Evolutionary conservation across 2,113 vertebrate genomes (phyloP).

Genomic region (Corvus moneduloides): DNA sequence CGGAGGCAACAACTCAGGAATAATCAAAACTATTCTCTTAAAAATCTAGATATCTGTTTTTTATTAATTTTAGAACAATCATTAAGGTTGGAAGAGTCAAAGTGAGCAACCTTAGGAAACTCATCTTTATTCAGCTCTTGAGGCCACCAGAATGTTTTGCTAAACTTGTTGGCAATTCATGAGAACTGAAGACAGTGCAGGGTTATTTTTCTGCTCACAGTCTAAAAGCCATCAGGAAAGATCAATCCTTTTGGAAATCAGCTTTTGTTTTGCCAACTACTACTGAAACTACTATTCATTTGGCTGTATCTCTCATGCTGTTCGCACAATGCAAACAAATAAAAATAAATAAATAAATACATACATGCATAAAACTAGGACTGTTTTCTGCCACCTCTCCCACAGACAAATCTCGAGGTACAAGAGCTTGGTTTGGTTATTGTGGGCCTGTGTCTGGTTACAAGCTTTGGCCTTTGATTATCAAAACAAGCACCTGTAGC

Average conservation of each 20-base stretch:
- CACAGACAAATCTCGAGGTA: background rate
- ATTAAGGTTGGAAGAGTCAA: background rate
- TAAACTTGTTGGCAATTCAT: background rate
- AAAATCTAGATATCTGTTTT: background rate
- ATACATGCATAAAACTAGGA: background rate
- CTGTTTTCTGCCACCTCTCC: background rate
- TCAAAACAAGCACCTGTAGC: background rate
- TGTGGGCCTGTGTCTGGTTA: accelerated
- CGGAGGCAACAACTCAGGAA: background rate
- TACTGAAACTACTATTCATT: background rate
- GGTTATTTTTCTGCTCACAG: background rate
- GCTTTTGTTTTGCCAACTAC: background rate
- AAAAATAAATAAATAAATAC: background rate
- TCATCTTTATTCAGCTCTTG: background rate
- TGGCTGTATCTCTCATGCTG: background rate
- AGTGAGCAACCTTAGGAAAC: background rate
- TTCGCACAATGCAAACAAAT: background rate
- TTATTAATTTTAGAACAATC: background rate
- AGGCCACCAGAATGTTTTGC: background rate
- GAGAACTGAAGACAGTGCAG: background rate
- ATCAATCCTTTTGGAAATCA: background rate
- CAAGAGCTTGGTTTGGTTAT: background rate
- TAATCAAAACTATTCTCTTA: background rate
- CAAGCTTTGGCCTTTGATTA: background rate
- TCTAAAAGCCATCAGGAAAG: background rate